Evolutionary conservation across 2,888 invertebrate genomes (phyloP).

Genomic region (Caenorhabditis becei): DNA sequence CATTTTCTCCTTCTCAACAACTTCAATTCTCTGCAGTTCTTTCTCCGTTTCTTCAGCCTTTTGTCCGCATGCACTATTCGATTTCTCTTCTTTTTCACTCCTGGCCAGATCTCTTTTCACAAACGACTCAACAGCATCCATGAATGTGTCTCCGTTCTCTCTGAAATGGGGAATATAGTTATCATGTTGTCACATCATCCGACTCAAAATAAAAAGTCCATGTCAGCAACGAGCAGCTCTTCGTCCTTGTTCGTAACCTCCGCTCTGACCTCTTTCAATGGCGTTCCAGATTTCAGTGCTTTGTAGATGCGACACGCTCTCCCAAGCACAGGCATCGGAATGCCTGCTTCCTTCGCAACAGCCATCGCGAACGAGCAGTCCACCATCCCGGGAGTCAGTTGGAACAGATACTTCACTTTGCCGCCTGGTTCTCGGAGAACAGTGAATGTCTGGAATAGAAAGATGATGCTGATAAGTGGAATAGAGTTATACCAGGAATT

Average conservation of each 20-base stretch:
- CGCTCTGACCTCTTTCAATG: conserved; percentile 23
- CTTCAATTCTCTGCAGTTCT: too few species aligned
- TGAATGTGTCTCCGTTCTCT: conserved; percentile 13
- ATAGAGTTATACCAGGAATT: conserved; percentile 57
- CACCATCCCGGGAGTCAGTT: conserved; percentile 85
- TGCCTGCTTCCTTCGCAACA: conserved; percentile 86
- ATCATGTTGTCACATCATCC: too few species aligned
- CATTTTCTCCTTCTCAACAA: too few species aligned
- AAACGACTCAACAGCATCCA: conserved; percentile 13
- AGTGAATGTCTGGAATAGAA: conserved; percentile 60
- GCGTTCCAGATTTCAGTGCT: conserved; percentile 31
- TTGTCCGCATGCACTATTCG: too few species aligned
- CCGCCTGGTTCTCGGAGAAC: conserved; percentile 56
- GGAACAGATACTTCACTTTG: conserved; percentile 59
- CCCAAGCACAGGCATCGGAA: conserved; percentile 84
- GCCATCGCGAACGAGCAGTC: conserved; percentile 86
- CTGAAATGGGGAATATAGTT: conserved; percentile 3
- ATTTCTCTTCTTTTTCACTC: too few species aligned
- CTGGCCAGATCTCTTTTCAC: conserved; percentile 3
- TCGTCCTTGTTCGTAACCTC: conserved; percentile 27
- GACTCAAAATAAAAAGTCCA: conserved; percentile 35
- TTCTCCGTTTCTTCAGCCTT: too few species aligned
- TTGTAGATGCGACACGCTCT: conserved; percentile 83
- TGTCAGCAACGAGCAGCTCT: conserved; percentile 12
- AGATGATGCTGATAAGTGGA: neutral